Percentiles rank a stretch among this genome's conserved stretches.
Evolutionary conservation across 2,113 vertebrate species (phyloP).

Genomic region (Sylvietta virens): DNA sequence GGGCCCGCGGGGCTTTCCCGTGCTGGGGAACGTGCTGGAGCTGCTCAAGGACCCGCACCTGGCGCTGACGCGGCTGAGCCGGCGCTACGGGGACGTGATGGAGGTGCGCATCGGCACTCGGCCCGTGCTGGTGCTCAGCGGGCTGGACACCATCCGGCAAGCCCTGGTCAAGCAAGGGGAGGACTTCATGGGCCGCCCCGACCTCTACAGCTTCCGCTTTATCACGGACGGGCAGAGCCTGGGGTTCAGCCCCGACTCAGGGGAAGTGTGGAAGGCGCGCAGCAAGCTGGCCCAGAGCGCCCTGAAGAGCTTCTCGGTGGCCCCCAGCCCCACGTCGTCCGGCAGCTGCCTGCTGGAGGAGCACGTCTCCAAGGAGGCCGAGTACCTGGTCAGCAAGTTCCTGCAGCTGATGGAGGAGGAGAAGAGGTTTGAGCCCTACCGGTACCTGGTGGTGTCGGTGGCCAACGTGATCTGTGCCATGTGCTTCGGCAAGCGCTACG

Average conservation of each 20-base stretch:
- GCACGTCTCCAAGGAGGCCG: slow-evolving; percentile 78
- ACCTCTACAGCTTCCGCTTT: slow-evolving; percentile 71
- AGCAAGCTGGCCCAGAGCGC: slow-evolving; percentile 77
- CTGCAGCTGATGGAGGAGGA: not conserved
- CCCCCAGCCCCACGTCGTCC: slow-evolving; percentile 32
- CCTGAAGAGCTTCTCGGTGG: slow-evolving; percentile 74
- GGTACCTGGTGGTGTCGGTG: slow-evolving; percentile 79
- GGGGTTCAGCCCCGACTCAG: slow-evolving; percentile 74
- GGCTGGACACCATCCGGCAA: slow-evolving; percentile 77
- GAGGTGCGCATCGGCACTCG: slow-evolving; percentile 84
- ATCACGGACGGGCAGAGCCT: slow-evolving; percentile 69
- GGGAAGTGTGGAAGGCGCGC: slow-evolving; percentile 71
- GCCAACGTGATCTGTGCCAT: slow-evolving; percentile 86
- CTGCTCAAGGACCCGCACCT: slow-evolving; percentile 78
- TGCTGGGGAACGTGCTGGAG: slow-evolving; percentile 81
- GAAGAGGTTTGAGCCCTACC: slow-evolving; percentile 75
- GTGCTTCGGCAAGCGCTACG: slow-evolving; percentile 83
- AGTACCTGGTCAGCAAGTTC: slow-evolving; percentile 73
- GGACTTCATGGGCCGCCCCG: slow-evolving; percentile 84
- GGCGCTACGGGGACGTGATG: slow-evolving; percentile 79
- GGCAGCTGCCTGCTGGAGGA: slow-evolving; percentile 75
- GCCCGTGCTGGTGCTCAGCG: slow-evolving; percentile 85
- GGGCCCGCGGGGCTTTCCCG: slow-evolving; percentile 78
- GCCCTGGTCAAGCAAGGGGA: slow-evolving; percentile 87
- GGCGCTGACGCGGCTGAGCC: slow-evolving; percentile 78